phyloP scores from a whole-genome alignment of 2,888 invertebrate genomes.

The Serripes groenlandicus region DNA sequence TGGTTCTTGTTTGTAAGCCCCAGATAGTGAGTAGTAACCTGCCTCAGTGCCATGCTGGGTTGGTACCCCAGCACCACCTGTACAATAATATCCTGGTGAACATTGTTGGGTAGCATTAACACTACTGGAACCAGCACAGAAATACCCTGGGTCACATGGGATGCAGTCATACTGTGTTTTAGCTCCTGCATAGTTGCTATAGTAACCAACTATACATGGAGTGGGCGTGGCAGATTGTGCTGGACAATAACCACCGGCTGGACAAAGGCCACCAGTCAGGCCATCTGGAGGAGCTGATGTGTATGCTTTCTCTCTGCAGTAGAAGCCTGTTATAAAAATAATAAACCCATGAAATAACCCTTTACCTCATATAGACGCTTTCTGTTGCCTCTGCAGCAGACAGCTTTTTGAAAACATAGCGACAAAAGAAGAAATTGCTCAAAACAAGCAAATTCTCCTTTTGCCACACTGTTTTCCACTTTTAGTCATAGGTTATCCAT shows the following conservation, averaged over 20 bases:
- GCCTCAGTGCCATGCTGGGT: slow-evolving; percentile 81
- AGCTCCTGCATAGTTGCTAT: slow-evolving; percentile 83
- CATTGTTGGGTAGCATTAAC: slow-evolving; percentile 80
- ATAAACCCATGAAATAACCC: not conserved
- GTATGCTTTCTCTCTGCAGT: slow-evolving; percentile 84
- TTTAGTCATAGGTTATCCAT: too few species aligned
- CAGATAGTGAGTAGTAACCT: slow-evolving; percentile 82
- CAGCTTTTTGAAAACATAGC: not conserved
- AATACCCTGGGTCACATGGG: slow-evolving; percentile 84
- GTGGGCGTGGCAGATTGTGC: slow-evolving; percentile 80
- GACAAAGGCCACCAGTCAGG: slow-evolving; percentile 84
- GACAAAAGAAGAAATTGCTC: not conserved
- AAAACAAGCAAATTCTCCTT: not conserved
- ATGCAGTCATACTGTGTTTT: slow-evolving; percentile 83
- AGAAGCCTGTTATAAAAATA: slow-evolving; percentile 73
- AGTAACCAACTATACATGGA: slow-evolving; percentile 82
- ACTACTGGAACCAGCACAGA: slow-evolving; percentile 83
- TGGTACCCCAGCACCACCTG: slow-evolving; percentile 82
- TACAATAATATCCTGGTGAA: slow-evolving; percentile 84
- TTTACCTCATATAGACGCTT: not conserved
- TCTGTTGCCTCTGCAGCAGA: not conserved
- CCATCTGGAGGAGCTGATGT: slow-evolving; percentile 85
- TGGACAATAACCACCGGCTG: slow-evolving; percentile 85
- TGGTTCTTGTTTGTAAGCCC: slow-evolving; percentile 83
- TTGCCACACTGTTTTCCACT: not conserved